These are phyloP conservation scores for Condylostylus longicornis DNA, from an alignment of 1,140 invertebrate genomes.

Conservation along the genomic window DNA sequence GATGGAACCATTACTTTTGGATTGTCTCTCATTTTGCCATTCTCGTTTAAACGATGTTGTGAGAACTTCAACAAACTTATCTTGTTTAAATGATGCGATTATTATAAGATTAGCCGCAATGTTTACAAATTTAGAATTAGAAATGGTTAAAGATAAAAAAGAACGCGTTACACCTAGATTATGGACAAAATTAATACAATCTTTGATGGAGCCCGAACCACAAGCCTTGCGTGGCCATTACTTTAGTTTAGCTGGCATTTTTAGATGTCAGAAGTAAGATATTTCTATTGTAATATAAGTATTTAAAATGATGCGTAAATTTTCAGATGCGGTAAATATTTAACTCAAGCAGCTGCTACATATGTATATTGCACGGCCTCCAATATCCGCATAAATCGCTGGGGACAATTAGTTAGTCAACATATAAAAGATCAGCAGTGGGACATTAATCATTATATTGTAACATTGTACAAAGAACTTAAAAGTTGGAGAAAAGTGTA, in stretches of 20 bases:
- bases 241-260: slow-evolving; percentile 57
- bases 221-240: slow-evolving; percentile 62
- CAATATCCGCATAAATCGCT: slow-evolving; percentile 51
- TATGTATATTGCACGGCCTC: slow-evolving; percentile 48
- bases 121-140: slow-evolving; percentile 65
- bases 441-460: slow-evolving; percentile 70
- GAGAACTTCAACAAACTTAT: slow-evolving; percentile 58
- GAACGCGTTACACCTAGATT: slow-evolving; percentile 70
- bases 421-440: slow-evolving; percentile 60
- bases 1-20: slow-evolving; percentile 74
- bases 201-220: slow-evolving; percentile 51
- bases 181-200: slow-evolving; percentile 66
- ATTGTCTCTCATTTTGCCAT: slow-evolving; percentile 67
- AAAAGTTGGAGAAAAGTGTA: slow-evolving; percentile 81
- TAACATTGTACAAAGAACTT: slow-evolving; percentile 55
- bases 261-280: slow-evolving; percentile 46
- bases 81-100: slow-evolving; percentile 65
- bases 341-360: slow-evolving; percentile 45
- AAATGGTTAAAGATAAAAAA: slow-evolving; percentile 58
- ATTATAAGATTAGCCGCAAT: slow-evolving; percentile 52
- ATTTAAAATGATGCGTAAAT: slow-evolving; percentile 1
- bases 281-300: neutral
- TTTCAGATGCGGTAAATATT: slow-evolving; percentile 36
- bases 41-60: slow-evolving; percentile 66
- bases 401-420: slow-evolving; percentile 49